Percentiles rank a stretch among this genome's conserved stretches.
Evolutionary conservation across 2,888 invertebrate genomes (phyloP).

Genomic region (Epistrophe grossulariae): DNA sequence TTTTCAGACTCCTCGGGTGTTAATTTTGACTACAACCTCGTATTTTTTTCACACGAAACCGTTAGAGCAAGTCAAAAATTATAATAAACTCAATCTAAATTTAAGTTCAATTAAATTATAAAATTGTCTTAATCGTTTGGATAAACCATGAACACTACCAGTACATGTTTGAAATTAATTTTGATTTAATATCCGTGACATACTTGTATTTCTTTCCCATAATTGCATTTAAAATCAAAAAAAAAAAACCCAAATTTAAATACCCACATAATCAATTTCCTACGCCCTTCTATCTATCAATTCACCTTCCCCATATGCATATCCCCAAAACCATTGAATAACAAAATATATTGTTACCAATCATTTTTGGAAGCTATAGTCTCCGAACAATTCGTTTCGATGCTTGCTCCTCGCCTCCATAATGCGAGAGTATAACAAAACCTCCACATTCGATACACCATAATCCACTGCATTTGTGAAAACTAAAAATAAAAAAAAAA

Average conservation of each 20-base stretch:
- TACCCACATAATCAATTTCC: conserved; percentile 47
- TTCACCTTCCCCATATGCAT: neutral
- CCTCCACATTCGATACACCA: conserved; percentile 60
- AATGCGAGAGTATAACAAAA: neutral
- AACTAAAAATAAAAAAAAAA: conserved; percentile 1
- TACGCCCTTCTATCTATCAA: conserved; percentile 49
- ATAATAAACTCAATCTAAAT: too few species aligned
- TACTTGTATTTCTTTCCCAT: neutral
- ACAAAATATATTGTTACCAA: conserved; percentile 15
- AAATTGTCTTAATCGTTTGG: neutral
- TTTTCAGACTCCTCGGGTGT: too few species aligned
- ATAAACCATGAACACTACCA: neutral
- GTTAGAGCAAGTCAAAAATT: too few species aligned
- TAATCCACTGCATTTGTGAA: conserved; percentile 33
- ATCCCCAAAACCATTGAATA: neutral
- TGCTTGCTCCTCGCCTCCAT: conserved; percentile 45
- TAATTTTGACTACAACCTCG: too few species aligned
- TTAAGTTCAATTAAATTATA: neutral
- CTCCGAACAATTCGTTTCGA: conserved; percentile 58
- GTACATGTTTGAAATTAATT: neutral
- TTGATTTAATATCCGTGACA: conserved; percentile 4
- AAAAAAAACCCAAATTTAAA: neutral
- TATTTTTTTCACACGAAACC: too few species aligned
- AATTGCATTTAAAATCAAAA: neutral
- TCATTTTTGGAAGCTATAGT: conserved; percentile 32